These are phyloP conservation scores for Anthrax anthrax DNA, from an alignment of 2,888 invertebrate species.

Conservation along the genomic window DNA sequence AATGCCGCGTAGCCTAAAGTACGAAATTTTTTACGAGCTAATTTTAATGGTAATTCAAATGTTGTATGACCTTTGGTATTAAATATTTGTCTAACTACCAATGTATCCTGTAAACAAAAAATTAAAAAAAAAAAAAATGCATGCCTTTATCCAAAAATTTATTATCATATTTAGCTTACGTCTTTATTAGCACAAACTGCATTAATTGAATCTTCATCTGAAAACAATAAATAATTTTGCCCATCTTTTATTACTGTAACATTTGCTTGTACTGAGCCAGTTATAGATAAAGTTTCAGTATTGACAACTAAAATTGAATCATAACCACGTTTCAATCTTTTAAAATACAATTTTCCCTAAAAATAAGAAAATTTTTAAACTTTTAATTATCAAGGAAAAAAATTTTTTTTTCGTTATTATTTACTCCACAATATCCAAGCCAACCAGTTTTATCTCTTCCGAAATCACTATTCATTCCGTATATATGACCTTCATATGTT, in stretches of 20 bases:
- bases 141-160: background rate
- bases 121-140: background rate
- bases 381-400: background rate
- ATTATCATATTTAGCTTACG: constrained; percentile 35
- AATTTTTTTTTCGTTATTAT: constrained; percentile 16
- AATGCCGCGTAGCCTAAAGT: constrained; percentile 57
- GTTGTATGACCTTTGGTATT: constrained; percentile 22
- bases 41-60: constrained; percentile 54
- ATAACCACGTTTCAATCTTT: constrained; percentile 39
- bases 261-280: constrained; percentile 31
- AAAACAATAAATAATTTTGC: constrained; percentile 40
- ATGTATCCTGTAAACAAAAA: constrained; percentile 47
- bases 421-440: constrained; percentile 74
- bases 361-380: constrained; percentile 16
- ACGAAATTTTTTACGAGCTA: constrained; percentile 66
- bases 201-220: constrained; percentile 65
- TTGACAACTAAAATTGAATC: constrained; percentile 35
- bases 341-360: constrained; percentile 69
- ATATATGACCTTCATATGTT: constrained; percentile 81
- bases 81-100: constrained; percentile 60
- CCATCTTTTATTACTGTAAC: constrained; percentile 29
- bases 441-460: constrained; percentile 66
- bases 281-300: constrained; percentile 37
- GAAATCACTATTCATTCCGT: constrained; percentile 71
- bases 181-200: constrained; percentile 67